A percentile compares a stretch with the other conserved stretches of the same genome.
phyloP scores from a whole-genome alignment of 2,888 invertebrate genomes.

The Drosophila setosimentum region DNA sequence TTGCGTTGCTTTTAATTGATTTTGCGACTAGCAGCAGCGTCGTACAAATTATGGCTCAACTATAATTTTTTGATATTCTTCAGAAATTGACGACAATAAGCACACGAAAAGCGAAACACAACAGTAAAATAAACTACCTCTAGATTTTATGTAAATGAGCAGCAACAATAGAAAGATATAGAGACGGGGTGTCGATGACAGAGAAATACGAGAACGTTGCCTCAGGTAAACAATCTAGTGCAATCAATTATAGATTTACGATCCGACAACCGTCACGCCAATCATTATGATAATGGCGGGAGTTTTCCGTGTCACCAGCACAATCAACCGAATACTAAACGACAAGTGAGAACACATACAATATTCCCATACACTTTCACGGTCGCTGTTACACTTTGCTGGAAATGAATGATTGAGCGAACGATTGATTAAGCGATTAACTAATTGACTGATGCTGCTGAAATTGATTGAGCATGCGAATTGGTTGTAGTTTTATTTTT shows the following conservation, averaged over 20 bases:
- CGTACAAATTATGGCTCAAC: slow-evolving; percentile 61
- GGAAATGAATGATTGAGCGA: not conserved
- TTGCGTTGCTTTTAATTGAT: slow-evolving; percentile 75
- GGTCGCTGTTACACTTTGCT: slow-evolving; percentile 28
- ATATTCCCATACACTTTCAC: slow-evolving; percentile 32
- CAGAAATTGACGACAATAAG: slow-evolving; percentile 70
- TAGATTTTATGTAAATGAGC: slow-evolving; percentile 67
- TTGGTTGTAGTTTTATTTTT: not conserved
- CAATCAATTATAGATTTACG: slow-evolving; percentile 57
- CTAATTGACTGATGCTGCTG: not conserved
- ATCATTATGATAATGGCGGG: slow-evolving; percentile 53
- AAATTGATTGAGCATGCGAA: not conserved
- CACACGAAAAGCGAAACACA: slow-evolving; percentile 27
- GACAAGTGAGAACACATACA: not conserved
- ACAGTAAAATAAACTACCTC: slow-evolving; percentile 52
- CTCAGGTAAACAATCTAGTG: slow-evolving; percentile 40
- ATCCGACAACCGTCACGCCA: slow-evolving; percentile 20
- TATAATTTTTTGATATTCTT: slow-evolving; percentile 67
- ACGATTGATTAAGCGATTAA: not conserved
- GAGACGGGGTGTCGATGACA: not conserved
- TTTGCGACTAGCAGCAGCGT: slow-evolving; percentile 59
- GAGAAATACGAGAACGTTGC: slow-evolving; percentile 4
- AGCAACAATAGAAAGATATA: not conserved
- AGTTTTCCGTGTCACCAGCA: slow-evolving; percentile 56
- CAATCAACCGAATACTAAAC: slow-evolving; percentile 29